Evolutionary conservation across 2,797 vertebrate species (phyloP).

Genomic region (Buceros bicornis): DNA sequence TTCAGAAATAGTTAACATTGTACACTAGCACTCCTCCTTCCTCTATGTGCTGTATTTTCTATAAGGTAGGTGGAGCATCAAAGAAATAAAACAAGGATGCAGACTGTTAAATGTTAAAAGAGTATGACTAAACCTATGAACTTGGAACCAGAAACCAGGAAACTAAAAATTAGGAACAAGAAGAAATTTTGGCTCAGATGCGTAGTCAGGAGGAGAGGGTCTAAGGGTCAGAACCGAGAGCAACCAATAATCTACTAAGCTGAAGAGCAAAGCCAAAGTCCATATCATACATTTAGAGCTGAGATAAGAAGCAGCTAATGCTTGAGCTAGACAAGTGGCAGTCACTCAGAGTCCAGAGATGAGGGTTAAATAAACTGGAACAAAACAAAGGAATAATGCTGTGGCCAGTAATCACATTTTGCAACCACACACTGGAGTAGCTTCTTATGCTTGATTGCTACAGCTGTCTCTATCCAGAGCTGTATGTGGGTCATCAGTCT

Average conservation of each 20-base stretch:
- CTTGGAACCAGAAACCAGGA: neutral
- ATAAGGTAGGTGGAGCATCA: neutral
- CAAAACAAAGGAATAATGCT: neutral
- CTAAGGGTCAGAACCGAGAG: neutral
- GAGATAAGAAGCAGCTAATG: neutral
- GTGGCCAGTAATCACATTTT: neutral
- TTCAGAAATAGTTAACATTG: neutral
- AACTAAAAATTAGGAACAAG: neutral
- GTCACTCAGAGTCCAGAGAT: neutral
- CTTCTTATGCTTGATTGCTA: neutral
- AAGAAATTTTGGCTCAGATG: neutral
- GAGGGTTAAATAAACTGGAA: neutral
- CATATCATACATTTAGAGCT: neutral
- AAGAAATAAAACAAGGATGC: neutral
- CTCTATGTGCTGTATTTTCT: neutral
- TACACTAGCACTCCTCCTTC: neutral
- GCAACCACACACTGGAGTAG: neutral
- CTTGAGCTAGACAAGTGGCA: neutral
- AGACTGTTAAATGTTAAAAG: neutral
- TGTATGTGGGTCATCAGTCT: neutral
- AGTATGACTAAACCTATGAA: neutral
- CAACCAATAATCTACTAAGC: neutral
- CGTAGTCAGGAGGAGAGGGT: neutral
- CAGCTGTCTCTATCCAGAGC: neutral
- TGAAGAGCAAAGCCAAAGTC: neutral